phyloP scores from a whole-genome alignment of 2,113 vertebrate genomes.

The Vombatus ursinus region DNA sequence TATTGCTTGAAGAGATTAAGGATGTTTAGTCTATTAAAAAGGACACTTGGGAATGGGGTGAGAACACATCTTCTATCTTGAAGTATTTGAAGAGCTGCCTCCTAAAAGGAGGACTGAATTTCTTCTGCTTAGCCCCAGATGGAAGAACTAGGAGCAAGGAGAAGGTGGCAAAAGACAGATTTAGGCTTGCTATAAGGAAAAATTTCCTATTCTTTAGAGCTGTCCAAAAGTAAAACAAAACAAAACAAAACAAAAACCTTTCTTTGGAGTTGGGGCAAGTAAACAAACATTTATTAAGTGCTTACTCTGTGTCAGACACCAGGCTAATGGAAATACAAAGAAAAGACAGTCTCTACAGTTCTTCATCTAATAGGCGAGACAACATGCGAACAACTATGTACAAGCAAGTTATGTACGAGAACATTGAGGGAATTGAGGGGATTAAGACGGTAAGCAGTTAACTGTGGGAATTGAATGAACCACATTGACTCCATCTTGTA shows the following conservation, averaged over 20 bases:
- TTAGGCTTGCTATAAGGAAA: neutral
- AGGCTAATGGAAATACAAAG: neutral
- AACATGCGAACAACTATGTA: neutral
- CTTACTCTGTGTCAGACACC: neutral
- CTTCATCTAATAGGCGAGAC: neutral
- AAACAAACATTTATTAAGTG: neutral
- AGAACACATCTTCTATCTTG: neutral
- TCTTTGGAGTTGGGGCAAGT: neutral
- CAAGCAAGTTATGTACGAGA: neutral
- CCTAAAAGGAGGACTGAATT: neutral
- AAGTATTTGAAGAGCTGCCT: neutral
- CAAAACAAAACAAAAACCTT: neutral
- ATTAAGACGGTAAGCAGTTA: neutral
- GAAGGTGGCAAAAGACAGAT: neutral
- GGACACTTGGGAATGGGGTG: neutral
- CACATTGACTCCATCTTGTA: neutral
- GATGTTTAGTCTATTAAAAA: neutral
- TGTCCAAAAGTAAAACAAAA: neutral
- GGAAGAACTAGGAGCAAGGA: neutral
- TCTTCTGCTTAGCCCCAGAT: neutral
- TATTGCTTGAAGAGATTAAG: neutral
- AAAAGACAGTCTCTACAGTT: neutral
- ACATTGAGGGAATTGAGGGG: neutral
- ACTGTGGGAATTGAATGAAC: neutral
- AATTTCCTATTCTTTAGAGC: neutral